These are phyloP conservation scores for Drosophila macrothrix DNA, from an alignment of 2,888 invertebrate species.

Conservation along the genomic window DNA sequence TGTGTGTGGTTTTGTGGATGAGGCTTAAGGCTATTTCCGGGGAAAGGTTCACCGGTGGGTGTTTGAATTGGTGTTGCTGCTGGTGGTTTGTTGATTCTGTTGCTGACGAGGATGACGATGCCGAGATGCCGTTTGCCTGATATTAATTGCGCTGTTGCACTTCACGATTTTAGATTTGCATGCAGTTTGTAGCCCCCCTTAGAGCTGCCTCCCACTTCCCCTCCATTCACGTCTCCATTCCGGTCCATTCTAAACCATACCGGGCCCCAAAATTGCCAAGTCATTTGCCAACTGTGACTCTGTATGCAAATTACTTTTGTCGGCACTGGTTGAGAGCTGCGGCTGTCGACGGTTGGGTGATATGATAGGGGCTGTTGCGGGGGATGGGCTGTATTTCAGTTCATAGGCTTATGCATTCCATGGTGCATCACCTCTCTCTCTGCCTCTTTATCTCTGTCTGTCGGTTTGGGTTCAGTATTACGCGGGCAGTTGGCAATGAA, in stretches of 20 bases:
- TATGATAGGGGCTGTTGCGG: background rate
- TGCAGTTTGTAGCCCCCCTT: conserved; percentile 39
- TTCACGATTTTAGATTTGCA: conserved; percentile 58
- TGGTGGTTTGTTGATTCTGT: conserved; percentile 24
- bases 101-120: background rate
- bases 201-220: background rate
- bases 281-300: conserved; percentile 68
- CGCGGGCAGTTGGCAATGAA: conserved; percentile 49
- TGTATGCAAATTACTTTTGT: conserved; percentile 67
- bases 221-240: background rate
- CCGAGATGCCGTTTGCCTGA: conserved; percentile 56
- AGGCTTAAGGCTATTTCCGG: conserved; percentile 20
- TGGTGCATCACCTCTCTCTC: conserved; percentile 18
- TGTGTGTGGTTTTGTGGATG: conserved; percentile 6
- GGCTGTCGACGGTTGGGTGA: conserved; percentile 3
- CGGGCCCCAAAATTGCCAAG: conserved; percentile 57
- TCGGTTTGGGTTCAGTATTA: conserved; percentile 15
- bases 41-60: conserved; percentile 1
- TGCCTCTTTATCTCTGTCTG: background rate
- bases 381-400: background rate
- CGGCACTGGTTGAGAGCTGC: conserved; percentile 51
- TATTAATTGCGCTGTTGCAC: conserved; percentile 71
- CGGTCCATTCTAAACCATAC: conserved; percentile 4
- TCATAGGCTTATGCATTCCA: conserved; percentile 47
- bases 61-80: conserved; percentile 21